A percentile compares a stretch with the other conserved stretches of the same genome.
Evolutionary conservation across 2,797 vertebrate species (phyloP).

Genomic region (Neoniphon sammara): DNA sequence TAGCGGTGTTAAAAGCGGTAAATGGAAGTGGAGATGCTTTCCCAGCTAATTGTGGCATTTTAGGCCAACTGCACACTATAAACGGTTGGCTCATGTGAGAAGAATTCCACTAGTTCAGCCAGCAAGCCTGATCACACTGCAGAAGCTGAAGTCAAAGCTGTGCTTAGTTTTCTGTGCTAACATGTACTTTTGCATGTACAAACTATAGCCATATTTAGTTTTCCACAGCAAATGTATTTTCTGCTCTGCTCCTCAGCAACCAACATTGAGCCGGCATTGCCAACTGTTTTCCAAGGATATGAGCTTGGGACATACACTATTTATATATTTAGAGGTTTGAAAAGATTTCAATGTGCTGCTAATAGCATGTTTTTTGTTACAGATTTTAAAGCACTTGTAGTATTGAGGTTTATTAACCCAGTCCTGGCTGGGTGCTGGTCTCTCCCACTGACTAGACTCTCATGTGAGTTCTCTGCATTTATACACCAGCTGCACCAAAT

Average conservation of each 20-base stretch:
- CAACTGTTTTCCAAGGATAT: no score
- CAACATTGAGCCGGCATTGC: background rate
- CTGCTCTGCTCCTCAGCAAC: background rate
- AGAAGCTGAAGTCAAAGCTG: background rate
- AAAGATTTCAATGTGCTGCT: no score
- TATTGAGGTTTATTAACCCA: no score
- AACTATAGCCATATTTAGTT: background rate
- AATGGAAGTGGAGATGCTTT: constrained; percentile 43
- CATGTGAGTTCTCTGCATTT: no score
- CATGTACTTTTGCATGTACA: background rate
- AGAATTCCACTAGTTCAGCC: constrained; percentile 6
- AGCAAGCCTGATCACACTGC: constrained; percentile 9
- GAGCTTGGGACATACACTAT: no score
- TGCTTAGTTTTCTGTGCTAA: background rate
- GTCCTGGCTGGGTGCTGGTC: no score
- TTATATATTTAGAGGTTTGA: no score
- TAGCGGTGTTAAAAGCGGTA: constrained; percentile 19
- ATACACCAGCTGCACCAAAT: no score
- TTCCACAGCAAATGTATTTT: background rate
- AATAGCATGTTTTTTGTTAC: no score
- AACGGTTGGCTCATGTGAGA: constrained; percentile 14
- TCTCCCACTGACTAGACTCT: no score
- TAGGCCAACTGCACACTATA: constrained; percentile 28
- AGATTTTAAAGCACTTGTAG: no score
- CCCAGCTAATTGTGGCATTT: constrained; percentile 46